These are phyloP conservation scores for Neomonachus schauinslandi DNA, from an alignment of 2,113 vertebrate genomes.

Conservation along the genomic window DNA sequence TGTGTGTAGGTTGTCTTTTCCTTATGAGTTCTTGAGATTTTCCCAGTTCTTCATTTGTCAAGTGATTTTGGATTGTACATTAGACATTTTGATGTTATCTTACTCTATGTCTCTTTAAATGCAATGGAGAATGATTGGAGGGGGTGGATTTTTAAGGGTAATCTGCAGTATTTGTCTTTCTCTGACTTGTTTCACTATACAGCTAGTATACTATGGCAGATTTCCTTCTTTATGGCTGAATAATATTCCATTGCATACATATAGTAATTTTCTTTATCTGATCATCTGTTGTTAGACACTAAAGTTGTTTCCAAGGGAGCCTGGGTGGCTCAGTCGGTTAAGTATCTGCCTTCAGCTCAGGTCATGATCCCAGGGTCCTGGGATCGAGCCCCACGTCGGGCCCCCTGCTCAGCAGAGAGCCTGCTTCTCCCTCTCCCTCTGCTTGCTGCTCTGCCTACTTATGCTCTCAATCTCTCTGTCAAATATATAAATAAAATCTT, in stretches of 20 bases:
- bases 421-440: no score
- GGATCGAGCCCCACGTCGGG: no score
- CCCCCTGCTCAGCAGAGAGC: no score
- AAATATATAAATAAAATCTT: no score
- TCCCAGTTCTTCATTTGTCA: not conserved
- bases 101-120: not conserved
- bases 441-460: no score
- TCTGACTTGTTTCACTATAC: not conserved
- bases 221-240: not conserved
- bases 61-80: not conserved
- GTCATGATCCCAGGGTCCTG: no score
- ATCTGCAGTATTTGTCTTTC: not conserved
- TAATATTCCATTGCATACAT: not conserved
- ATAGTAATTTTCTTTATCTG: not conserved
- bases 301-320: not conserved
- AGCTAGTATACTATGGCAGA: not conserved
- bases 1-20: not conserved
- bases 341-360: no score
- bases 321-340: no score
- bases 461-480: no score
- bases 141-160: not conserved
- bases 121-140: not conserved
- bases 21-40: not conserved
- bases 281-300: not conserved
- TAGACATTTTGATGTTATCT: not conserved